These are phyloP conservation scores for Chiloscyllium punctatum DNA, from an alignment of 2,797 vertebrate genomes.

Conservation along the genomic window DNA sequence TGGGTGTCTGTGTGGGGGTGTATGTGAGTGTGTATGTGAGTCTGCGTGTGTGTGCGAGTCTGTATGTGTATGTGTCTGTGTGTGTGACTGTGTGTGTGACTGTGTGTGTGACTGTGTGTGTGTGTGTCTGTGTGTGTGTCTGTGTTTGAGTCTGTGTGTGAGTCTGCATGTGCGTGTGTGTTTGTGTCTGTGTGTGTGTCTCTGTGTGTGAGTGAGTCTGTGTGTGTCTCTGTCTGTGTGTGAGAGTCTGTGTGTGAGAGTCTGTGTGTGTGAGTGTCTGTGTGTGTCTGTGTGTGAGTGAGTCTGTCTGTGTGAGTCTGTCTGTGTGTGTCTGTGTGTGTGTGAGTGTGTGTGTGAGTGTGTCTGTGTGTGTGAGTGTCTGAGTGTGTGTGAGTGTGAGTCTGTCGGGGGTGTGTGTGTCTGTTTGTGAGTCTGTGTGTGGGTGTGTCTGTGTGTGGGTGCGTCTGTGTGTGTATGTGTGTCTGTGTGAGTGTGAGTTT, in stretches of 20 bases:
- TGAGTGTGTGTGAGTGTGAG: neutral
- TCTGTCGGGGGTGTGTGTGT: too few species aligned
- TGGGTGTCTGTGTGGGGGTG: too few species aligned
- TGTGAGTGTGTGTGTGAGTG: neutral
- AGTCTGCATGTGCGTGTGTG: neutral
- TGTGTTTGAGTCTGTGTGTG: too few species aligned
- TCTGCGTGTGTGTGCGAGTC: neutral
- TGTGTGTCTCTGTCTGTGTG: neutral
- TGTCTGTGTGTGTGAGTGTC: neutral
- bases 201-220: neutral
- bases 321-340: neutral
- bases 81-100: neutral
- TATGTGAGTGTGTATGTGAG: neutral
- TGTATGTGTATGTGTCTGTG: neutral
- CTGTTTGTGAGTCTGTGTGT: neutral
- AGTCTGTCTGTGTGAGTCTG: too few species aligned
- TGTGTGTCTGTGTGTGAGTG: neutral
- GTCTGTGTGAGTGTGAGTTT: neutral
- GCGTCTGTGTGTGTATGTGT: neutral
- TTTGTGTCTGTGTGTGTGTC: neutral
- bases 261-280: neutral
- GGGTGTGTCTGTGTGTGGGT: neutral
- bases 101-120: neutral
- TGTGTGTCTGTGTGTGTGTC: too few species aligned
- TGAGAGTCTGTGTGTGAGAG: neutral